Conservation (phyloP, 37 sponge, comb jelly and placozoan species). For the Beroe ovata region DNA sequence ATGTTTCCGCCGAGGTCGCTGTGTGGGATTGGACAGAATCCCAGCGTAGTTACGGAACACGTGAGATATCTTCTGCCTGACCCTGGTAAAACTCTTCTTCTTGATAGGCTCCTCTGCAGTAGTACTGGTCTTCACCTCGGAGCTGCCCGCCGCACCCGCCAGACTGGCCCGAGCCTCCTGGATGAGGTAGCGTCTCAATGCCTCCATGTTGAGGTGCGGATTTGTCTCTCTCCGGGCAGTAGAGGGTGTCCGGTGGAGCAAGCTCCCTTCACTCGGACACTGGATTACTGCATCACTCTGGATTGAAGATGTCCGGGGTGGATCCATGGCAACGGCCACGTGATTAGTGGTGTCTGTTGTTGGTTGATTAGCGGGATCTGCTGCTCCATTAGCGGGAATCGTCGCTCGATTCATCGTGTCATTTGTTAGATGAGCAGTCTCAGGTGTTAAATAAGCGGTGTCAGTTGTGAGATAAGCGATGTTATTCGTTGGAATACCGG, state of each 20-base stretch:
- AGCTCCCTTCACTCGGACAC: too few species aligned
- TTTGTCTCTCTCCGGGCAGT: conserved; percentile 6
- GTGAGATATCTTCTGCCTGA: neutral
- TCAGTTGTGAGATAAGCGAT: too few species aligned
- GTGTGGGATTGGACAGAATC: neutral
- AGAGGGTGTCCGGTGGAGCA: neutral
- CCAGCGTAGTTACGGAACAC: conserved; percentile 4
- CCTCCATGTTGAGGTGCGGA: conserved; percentile 7
- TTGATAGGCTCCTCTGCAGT: neutral
- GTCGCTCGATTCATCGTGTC: too few species aligned
- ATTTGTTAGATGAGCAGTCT: too few species aligned
- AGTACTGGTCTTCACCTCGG: neutral
- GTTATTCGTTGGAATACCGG: too few species aligned
- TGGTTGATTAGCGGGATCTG: too few species aligned
- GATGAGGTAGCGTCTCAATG: neutral
- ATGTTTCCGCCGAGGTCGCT: neutral
- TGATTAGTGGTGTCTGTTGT: too few species aligned
- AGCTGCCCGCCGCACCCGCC: neutral
- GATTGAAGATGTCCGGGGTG: too few species aligned
- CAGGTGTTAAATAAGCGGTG: too few species aligned
- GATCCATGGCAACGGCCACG: too few species aligned
- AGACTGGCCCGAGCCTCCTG: neutral
- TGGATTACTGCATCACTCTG: too few species aligned
- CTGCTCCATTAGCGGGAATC: too few species aligned
- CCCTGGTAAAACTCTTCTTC: neutral